These are phyloP conservation scores for Spheniscus humboldti DNA, from an alignment of 2,797 vertebrate genomes.

Conservation along the genomic window DNA sequence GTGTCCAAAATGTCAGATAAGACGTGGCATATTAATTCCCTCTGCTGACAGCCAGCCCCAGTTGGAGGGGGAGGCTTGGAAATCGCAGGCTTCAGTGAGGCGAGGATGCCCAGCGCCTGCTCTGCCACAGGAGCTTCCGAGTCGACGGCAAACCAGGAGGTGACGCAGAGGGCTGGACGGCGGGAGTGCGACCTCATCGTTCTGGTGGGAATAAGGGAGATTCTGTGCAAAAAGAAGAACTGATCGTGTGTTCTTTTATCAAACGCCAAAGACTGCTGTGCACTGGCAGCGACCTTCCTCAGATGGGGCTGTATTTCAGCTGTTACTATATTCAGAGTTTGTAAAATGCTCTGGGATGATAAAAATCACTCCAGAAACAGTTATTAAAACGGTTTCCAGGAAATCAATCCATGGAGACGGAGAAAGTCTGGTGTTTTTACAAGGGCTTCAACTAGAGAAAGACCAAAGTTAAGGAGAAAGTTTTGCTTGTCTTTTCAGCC, in stretches of 20 bases:
- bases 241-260: background rate
- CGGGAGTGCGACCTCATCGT: background rate
- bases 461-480: background rate
- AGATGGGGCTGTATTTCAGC: background rate
- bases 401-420: background rate
- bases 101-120: background rate
- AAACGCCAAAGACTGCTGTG: background rate
- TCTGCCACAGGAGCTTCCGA: fast-evolving
- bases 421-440: background rate
- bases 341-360: slow-evolving; percentile 16
- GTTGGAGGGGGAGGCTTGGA: background rate
- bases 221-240: background rate
- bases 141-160: background rate
- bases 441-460: background rate
- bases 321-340: slow-evolving; percentile 25
- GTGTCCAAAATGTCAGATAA: background rate
- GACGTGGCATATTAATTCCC: background rate
- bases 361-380: slow-evolving; percentile 28
- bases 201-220: background rate
- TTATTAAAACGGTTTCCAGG: slow-evolving; percentile 15
- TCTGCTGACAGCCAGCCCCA: background rate
- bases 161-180: background rate
- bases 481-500: background rate
- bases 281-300: background rate
- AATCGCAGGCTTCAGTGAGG: fast-evolving